Evolutionary conservation across 2,888 invertebrate genomes (phyloP).

Genomic region (Lepidochitona cinerea): DNA sequence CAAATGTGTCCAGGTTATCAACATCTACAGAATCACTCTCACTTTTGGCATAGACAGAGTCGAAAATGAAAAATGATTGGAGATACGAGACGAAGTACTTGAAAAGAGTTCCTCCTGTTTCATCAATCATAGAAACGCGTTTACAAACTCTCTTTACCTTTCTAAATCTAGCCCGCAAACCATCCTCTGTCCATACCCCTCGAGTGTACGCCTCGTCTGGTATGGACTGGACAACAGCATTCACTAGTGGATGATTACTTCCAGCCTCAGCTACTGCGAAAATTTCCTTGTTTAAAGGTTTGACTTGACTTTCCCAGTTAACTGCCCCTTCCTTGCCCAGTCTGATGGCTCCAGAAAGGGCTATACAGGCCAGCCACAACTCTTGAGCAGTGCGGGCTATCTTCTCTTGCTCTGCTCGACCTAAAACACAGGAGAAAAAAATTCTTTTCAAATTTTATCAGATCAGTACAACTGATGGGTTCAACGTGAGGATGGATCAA

Average conservation of each 20-base stretch:
- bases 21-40: constrained; percentile 47
- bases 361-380: constrained; percentile 94
- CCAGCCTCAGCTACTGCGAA: constrained; percentile 57
- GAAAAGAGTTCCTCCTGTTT: constrained; percentile 83
- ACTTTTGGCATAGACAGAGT: constrained; percentile 73
- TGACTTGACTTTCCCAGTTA: constrained; percentile 49
- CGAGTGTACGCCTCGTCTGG: constrained; percentile 82
- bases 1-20: constrained; percentile 82
- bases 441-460: too few relatives aligned
- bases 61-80: constrained; percentile 83
- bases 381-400: constrained; percentile 79
- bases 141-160: constrained; percentile 78
- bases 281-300: constrained; percentile 59
- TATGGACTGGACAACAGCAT: constrained; percentile 82
- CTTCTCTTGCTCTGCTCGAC: constrained; percentile 69
- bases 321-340: constrained; percentile 73
- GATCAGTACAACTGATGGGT: too few relatives aligned
- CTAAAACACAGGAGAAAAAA: too few relatives aligned
- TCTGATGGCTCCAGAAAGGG: constrained; percentile 83
- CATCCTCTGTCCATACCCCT: constrained; percentile 91
- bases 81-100: constrained; percentile 87
- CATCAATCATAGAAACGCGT: constrained; percentile 88
- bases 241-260: constrained; percentile 82
- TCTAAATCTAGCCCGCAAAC: constrained; percentile 85
- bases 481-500: too few relatives aligned